Evolutionary conservation across 1,140 invertebrate species (phyloP).

Genomic region (Phthorimaea operculella): DNA sequence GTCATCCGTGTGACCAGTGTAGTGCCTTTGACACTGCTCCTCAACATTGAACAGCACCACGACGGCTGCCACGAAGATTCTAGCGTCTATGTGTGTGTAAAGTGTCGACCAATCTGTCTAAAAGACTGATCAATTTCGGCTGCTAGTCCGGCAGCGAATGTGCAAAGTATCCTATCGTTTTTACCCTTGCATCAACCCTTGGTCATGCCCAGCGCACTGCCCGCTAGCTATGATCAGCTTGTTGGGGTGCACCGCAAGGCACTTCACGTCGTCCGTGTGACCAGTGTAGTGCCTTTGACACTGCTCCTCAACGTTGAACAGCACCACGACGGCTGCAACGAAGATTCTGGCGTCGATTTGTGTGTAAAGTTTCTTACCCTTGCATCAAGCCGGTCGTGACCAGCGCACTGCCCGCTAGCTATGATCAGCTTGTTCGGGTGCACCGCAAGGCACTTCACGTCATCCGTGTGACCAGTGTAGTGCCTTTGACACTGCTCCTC

Average conservation of each 20-base stretch:
- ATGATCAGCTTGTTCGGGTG: slow-evolving; percentile 93
- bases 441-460: slow-evolving; percentile 91
- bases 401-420: slow-evolving; percentile 90
- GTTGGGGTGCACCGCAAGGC: slow-evolving; percentile 92
- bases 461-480: slow-evolving; percentile 93
- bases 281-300: slow-evolving; percentile 92
- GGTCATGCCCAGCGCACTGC: too few species aligned
- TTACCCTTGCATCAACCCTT: slow-evolving; percentile 85
- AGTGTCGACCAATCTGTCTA: too few species aligned
- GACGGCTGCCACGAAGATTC: too few species aligned
- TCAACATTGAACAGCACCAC: slow-evolving; percentile 95
- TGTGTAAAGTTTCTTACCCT: slow-evolving; percentile 66
- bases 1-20: slow-evolving; percentile 93
- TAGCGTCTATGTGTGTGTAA: neutral
- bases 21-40: slow-evolving; percentile 91
- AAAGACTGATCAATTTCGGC: too few species aligned
- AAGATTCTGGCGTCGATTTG: too few species aligned
- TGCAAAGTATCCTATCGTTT: too few species aligned
- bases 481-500: slow-evolving; percentile 93
- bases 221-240: too few species aligned
- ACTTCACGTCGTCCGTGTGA: slow-evolving; percentile 95
- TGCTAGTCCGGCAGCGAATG: too few species aligned
- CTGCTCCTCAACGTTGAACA: too few species aligned
- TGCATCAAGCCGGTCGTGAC: slow-evolving; percentile 81
- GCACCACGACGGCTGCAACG: too few species aligned